Evolutionary conservation across 2,113 vertebrate species (phyloP), one percentile per base, ranked within the genome.

Genomic region (Oxyruncus cristatus): DNA sequence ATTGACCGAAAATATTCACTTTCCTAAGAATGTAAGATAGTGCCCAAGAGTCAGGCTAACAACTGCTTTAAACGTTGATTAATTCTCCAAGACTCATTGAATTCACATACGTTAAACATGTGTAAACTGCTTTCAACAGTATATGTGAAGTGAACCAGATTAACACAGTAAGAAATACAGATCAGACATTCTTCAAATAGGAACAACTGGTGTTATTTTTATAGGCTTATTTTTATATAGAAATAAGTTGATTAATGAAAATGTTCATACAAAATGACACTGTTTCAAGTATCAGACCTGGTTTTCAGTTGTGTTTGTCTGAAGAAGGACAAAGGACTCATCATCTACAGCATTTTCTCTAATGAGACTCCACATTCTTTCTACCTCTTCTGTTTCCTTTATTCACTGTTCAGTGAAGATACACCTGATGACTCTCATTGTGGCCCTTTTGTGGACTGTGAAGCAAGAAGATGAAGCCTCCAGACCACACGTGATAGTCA

Each of bases 391-490:
- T 68, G 17, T 75, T 85, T 76, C n/a, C 22, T 73, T 89, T 78
- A 17, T 65, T 85, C 18, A 28, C 26, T 53, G 5, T 75, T 65
- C 41, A 37, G 19, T 61, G 44, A 61, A 68, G 42, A 22, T 59
- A 18, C 4, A 19, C 28, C 39, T 89, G 19, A 32, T 75, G 37
- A 53, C 16, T 67, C 28, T 72, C 9, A 14, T 30, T 3, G 5
- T 39, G 39, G n/a, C 0, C 0, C 33, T 53, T 92, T 26, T 26
- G 33, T 50, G 18, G 56, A 41, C 42, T 78, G 44, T 1, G 1
- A 85, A 85, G 44, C 14, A 33, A 63, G 63, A 75, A 63, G 65
- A 49, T 20, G 22, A 81, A 88, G 13, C 39, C 19, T 62, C n/a
- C 71, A 24, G 35, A 74, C 23, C 8, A 35, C 0, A 2, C 35